These are phyloP conservation scores for Zapus hudsonius DNA, from an alignment of 2,113 vertebrate species.

Conservation along the genomic window DNA sequence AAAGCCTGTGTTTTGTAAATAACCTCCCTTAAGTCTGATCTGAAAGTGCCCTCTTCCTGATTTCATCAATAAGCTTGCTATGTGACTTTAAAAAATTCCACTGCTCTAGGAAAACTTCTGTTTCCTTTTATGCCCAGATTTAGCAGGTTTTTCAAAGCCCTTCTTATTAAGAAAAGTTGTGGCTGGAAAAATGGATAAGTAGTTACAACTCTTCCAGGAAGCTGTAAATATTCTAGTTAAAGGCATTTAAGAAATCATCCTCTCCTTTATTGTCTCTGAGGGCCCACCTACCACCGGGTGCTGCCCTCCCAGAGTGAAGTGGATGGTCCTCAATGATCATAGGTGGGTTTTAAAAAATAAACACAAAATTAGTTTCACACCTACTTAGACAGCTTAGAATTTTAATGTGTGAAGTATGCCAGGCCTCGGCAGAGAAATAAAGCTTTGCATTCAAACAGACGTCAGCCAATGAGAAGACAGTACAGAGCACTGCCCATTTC, in stretches of 20 bases:
- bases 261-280: slow-evolving; percentile 87
- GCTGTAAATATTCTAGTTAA: slow-evolving; percentile 86
- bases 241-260: slow-evolving; percentile 86
- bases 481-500: slow-evolving; percentile 82
- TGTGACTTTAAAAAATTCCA: slow-evolving; percentile 89
- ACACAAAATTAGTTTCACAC: slow-evolving; percentile 89
- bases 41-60: slow-evolving; percentile 88
- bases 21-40: slow-evolving; percentile 84
- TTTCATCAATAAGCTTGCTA: slow-evolving; percentile 89
- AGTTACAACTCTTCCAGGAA: slow-evolving; percentile 86
- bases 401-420: slow-evolving; percentile 89
- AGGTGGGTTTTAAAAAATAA: slow-evolving; percentile 88
- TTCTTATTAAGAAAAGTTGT: slow-evolving; percentile 89
- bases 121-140: slow-evolving; percentile 89
- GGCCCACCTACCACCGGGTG: slow-evolving; percentile 84
- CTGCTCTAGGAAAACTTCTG: slow-evolving; percentile 87
- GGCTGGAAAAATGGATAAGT: slow-evolving; percentile 88
- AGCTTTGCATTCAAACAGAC: slow-evolving; percentile 86
- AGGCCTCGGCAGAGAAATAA: slow-evolving; percentile 87
- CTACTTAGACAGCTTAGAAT: slow-evolving; percentile 90
- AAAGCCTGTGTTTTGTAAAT: slow-evolving; percentile 86
- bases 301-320: slow-evolving; percentile 85
- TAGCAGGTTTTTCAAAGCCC: slow-evolving; percentile 89
- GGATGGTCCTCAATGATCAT: slow-evolving; percentile 88
- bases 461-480: slow-evolving; percentile 82